A percentile compares a stretch with the other conserved stretches of the same genome.
Conservation (phyloP, 2,888 invertebrate genomes). For the Tridacna gigas region DNA sequence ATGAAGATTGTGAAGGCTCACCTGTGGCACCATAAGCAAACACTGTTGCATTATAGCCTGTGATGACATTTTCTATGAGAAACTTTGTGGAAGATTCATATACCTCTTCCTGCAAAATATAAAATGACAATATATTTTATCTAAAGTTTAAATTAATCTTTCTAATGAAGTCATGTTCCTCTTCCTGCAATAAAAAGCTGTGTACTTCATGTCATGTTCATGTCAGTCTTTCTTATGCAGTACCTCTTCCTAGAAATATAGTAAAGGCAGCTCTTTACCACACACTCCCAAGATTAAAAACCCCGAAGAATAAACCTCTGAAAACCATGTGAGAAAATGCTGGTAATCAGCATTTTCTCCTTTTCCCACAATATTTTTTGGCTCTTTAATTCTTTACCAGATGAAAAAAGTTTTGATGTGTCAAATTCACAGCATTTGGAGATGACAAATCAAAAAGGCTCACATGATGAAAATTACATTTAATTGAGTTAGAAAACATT, state of each 20-base stretch:
- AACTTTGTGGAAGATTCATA: conserved; percentile 94
- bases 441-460: not conserved
- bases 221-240: no score
- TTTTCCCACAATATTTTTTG: not conserved
- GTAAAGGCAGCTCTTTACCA: no score
- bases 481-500: no score
- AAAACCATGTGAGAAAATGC: not conserved
- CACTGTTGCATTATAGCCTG: conserved; percentile 96
- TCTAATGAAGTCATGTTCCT: no score
- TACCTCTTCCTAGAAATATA: no score
- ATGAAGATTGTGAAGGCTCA: conserved; percentile 62
- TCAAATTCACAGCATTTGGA: not conserved
- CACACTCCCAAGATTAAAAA: no score
- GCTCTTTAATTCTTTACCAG: not conserved
- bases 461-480: not conserved
- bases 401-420: not conserved
- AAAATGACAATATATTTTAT: not conserved
- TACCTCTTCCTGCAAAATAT: conserved; percentile 89
- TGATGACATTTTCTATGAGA: conserved; percentile 93
- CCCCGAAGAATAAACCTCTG: no score
- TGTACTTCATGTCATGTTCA: no score
- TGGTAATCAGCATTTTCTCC: not conserved
- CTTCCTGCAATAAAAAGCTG: no score
- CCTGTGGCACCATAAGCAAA: conserved; percentile 97
- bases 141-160: no score